Percentiles rank a stretch among this genome's conserved stretches.
phyloP scores from a whole-genome alignment of 2,113 vertebrate genomes.

The Potamarius usumacintae region DNA sequence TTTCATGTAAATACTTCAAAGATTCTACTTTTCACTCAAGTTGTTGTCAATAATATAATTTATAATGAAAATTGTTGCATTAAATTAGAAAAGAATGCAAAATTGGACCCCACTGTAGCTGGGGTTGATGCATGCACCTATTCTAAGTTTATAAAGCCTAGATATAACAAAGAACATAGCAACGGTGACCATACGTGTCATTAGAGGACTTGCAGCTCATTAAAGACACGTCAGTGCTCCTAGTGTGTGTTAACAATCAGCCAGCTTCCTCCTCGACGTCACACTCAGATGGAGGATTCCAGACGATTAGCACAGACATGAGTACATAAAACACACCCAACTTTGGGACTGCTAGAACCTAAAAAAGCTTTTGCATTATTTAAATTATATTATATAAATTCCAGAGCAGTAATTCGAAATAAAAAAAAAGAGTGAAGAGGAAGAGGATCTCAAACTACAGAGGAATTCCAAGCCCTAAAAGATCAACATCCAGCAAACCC shows the following conservation, averaged over 20 bases:
- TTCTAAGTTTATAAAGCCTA: neutral
- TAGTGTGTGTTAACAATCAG: neutral
- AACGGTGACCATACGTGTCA: neutral
- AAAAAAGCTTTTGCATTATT: neutral
- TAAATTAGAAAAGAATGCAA: no score
- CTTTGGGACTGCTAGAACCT: neutral
- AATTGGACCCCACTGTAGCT: no score
- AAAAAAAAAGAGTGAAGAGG: neutral
- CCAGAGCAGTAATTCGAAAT: neutral
- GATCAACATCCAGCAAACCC: constrained; percentile 14
- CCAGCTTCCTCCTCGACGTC: constrained; percentile 3
- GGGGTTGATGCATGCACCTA: no score
- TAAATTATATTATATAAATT: neutral
- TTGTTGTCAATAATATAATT: no score
- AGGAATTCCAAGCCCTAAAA: neutral
- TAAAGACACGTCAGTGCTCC: constrained; percentile 50
- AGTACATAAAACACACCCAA: constrained; percentile 40
- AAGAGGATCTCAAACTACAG: neutral
- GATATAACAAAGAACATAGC: neutral
- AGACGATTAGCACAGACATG: neutral
- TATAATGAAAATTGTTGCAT: no score
- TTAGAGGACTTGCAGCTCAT: neutral
- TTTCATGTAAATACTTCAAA: no score
- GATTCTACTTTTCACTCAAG: no score
- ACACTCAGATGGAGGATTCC: neutral